Evolutionary conservation across 2,113 vertebrate genomes (phyloP), one percentile per base, ranked within the genome.

Genomic region (Opisthocomus hoazin): DNA sequence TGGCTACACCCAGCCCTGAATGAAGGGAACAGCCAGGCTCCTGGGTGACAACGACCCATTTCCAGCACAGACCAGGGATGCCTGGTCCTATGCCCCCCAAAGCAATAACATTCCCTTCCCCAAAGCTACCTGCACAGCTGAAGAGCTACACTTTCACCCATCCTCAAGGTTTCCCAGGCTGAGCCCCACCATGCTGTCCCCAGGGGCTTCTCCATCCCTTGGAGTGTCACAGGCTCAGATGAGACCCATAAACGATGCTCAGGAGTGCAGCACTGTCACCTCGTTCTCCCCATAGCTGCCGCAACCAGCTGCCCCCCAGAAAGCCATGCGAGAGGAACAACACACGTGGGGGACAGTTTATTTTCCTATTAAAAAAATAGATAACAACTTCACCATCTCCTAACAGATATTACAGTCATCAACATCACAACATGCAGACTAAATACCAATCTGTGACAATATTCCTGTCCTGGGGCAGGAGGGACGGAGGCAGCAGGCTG

Each of bases 351-450:
- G 90, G 4, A 83, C 66, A 45, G 70, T 98, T 98, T 97, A 97
- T 96, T 98, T 86, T 83, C 68, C 94, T 90, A 92, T 95, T 96
- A 97, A 93, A 98, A 97, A 97, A 96, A 95, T 96, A 97, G 39
- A 68, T 53, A 92, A 94, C 24, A 46, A 96, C 94, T 89, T 75
- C 97, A 98, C 97, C 56, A 76, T 39, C 95, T 96, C 93, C 90
- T 87, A 92, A 78, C 68, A 77, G 78, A 84, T 37, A 92, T 20
- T 50, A 95, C 96, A 78, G 89, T 58, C 96, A 96, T 13, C 78
- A 63, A 89, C 93, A 97, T 69, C 96, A 98, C 97, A 30, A 79
- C 8, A 24, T 80, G 81, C 93, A 93, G 90, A 84, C 50, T 76
- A 84, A 92, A 94, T 56, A 89, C 36, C 4, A 1, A 39, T 48